phyloP scores from a whole-genome alignment of 2,888 invertebrate species.

The Axea sp. region DNA sequence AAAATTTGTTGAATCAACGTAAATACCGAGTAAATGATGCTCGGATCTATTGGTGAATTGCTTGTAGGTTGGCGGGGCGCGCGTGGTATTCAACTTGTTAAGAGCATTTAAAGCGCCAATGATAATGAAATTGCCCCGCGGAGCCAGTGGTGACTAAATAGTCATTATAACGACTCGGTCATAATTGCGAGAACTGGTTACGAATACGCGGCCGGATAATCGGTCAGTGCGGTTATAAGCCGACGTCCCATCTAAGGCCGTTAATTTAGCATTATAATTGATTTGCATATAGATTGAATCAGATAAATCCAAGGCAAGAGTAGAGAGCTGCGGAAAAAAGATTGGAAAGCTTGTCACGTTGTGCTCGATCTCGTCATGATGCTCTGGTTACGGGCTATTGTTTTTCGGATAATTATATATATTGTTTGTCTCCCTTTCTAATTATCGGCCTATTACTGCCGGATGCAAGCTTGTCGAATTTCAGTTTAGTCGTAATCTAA shows the following conservation, averaged over 20 bases:
- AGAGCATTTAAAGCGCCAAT: conserved; percentile 65
- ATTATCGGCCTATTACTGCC: conserved; percentile 37
- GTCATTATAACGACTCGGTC: conserved; percentile 75
- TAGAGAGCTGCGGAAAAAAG: conserved; percentile 58
- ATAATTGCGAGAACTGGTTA: conserved; percentile 73
- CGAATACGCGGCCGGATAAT: conserved; percentile 71
- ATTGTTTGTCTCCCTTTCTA: conserved; percentile 36
- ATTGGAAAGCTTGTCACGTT: conserved; percentile 60
- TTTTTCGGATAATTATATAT: conserved; percentile 52
- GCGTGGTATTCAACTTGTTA: conserved; percentile 65
- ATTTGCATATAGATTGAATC: conserved; percentile 77
- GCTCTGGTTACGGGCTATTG: conserved; percentile 44
- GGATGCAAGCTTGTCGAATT: conserved; percentile 11
- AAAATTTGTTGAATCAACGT: conserved; percentile 62
- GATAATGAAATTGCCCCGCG: conserved; percentile 75
- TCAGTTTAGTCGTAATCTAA: conserved; percentile 15
- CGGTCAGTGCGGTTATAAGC: conserved; percentile 63
- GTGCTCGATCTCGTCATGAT: conserved; percentile 53
- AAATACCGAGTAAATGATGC: conserved; percentile 55
- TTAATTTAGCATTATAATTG: conserved; percentile 77
- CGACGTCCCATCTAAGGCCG: conserved; percentile 65
- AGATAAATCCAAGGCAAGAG: conserved; percentile 70
- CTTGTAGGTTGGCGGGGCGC: conserved; percentile 34
- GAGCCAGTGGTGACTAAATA: conserved; percentile 74
- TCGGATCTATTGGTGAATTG: conserved; percentile 40